Conservation (phyloP, 2,113 vertebrate genomes). For the Proteles cristata region DNA sequence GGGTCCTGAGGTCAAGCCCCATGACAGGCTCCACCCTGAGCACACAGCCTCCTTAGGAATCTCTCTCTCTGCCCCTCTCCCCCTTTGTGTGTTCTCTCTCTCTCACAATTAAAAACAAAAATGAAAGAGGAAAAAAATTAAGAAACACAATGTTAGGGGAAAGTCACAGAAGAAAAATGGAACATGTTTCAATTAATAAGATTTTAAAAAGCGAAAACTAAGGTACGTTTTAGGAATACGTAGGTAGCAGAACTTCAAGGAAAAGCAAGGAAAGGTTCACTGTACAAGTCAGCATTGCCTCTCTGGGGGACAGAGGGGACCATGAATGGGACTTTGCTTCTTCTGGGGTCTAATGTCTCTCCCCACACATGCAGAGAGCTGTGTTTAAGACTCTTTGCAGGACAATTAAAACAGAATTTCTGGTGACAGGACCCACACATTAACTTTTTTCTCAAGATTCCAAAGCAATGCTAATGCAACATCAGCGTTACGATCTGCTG, state of each 20-base stretch:
- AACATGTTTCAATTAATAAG: not conserved
- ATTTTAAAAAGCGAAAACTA: not conserved
- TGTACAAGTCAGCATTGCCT: not conserved
- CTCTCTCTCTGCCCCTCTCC: too few relatives aligned
- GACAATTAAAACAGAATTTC: conserved; percentile 23
- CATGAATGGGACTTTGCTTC: too few relatives aligned
- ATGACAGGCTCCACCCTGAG: too few relatives aligned
- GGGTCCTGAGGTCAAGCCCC: too few relatives aligned
- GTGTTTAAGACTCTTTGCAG: not conserved
- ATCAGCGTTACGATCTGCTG: not conserved
- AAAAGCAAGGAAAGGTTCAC: not conserved
- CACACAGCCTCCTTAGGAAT: too few relatives aligned
- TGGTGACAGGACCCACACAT: not conserved
- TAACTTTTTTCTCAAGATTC: not conserved
- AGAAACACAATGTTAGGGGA: not conserved
- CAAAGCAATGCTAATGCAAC: not conserved
- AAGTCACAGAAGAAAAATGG: conserved; percentile 1
- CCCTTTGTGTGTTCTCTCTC: too few relatives aligned
- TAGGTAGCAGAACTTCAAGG: not conserved
- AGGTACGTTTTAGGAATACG: not conserved
- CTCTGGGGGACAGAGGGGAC: not conserved
- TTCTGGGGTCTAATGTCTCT: too few relatives aligned
- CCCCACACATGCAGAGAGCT: not conserved
- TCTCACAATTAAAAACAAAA: not conserved
- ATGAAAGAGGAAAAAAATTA: not conserved